Evolutionary conservation across 2,888 invertebrate species (phyloP).

Genomic region (Smittia aterrima): DNA sequence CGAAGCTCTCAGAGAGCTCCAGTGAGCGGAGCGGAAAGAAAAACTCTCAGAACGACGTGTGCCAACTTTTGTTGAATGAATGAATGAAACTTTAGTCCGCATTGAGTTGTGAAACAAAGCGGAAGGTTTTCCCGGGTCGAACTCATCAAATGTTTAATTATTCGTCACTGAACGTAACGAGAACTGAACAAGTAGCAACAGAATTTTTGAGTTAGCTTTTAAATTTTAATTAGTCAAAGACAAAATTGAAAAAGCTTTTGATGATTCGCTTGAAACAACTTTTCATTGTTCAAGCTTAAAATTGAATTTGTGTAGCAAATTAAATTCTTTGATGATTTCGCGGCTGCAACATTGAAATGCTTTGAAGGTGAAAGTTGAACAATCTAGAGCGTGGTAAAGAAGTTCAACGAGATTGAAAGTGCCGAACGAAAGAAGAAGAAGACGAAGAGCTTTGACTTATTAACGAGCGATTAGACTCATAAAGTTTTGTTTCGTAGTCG

Average conservation of each 20-base stretch:
- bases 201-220: no score
- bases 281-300: not conserved
- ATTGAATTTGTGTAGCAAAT: not conserved
- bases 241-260: not conserved
- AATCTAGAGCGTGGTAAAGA: not conserved
- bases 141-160: not conserved
- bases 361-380: constrained; percentile 2
- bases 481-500: no score
- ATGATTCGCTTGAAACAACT: not conserved
- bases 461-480: not conserved
- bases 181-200: no score
- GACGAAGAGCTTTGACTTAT: not conserved
- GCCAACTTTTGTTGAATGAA: not conserved
- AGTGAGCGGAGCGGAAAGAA: not conserved
- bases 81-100: not conserved
- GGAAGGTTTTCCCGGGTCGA: not conserved
- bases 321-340: not conserved
- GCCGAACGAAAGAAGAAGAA: not conserved
- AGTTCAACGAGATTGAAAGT: constrained; percentile 2
- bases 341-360: not conserved
- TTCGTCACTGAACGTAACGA: not conserved
- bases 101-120: constrained; percentile 7
- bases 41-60: not conserved
- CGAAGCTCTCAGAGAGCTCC: constrained; percentile 12
- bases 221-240: not conserved